Conservation (phyloP, 2,888 invertebrate genomes). For the Stegophylla sp. region DNA sequence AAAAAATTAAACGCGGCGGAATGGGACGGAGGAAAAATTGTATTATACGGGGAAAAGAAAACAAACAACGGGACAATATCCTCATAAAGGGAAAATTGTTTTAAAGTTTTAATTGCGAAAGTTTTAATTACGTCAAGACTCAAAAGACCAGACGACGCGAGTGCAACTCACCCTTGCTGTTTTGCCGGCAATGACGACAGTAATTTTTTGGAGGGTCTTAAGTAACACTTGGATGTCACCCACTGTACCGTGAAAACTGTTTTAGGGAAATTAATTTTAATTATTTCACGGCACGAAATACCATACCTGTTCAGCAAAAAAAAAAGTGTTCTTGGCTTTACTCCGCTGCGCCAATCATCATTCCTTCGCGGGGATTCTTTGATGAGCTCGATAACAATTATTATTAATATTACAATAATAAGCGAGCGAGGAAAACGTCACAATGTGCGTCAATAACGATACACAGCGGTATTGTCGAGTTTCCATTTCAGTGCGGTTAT, state of each 20-base stretch:
- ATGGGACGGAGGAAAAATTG: conserved; percentile 29
- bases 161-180: conserved; percentile 32
- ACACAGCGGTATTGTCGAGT: no score
- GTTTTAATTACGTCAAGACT: conserved; percentile 59
- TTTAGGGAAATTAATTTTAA: conserved; percentile 56
- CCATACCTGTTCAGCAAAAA: conserved; percentile 25
- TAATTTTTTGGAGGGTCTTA: conserved; percentile 57
- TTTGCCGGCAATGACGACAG: conserved; percentile 36
- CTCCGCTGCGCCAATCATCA: conserved; percentile 16
- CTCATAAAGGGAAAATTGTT: conserved; percentile 55
- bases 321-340: conserved; percentile 18
- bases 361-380: neutral
- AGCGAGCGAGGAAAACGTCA: no score
- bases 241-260: conserved; percentile 25
- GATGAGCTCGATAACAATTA: no score
- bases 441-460: no score
- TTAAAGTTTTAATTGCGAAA: conserved; percentile 59
- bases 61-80: conserved; percentile 53
- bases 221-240: conserved; percentile 57
- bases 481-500: no score
- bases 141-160: conserved; percentile 49
- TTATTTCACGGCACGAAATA: conserved; percentile 44
- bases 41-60: conserved; percentile 47
- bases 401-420: no score
- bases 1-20: conserved; percentile 21